These are phyloP conservation scores for Oedothorax gibbosus DNA, from an alignment of 1,140 invertebrate species.

Conservation along the genomic window DNA sequence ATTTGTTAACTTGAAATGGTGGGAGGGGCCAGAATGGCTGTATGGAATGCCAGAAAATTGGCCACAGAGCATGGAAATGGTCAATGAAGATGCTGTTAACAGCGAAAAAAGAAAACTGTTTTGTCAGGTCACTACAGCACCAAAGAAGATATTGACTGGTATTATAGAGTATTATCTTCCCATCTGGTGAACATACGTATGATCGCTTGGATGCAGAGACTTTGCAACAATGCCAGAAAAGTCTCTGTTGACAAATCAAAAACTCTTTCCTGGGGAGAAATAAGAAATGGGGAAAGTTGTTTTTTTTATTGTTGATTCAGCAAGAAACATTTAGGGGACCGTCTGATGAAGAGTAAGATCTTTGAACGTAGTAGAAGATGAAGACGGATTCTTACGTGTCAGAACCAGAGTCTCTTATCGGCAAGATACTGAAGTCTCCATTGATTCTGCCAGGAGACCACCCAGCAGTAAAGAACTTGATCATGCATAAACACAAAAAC, in stretches of 20 bases:
- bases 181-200: conserved; percentile 4
- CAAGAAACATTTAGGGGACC: background rate
- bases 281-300: conserved; percentile 11
- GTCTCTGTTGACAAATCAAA: no score
- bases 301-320: conserved; percentile 1
- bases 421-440: conserved; percentile 19
- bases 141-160: background rate
- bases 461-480: conserved; percentile 12
- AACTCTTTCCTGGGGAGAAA: background rate
- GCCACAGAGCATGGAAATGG: conserved; percentile 10
- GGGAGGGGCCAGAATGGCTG: conserved; percentile 31
- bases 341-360: conserved; percentile 12
- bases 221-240: background rate
- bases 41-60: background rate
- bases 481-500: conserved; percentile 23
- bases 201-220: conserved; percentile 1
- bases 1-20: no score
- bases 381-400: conserved; percentile 3
- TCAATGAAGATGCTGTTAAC: conserved; percentile 7
- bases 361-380: background rate
- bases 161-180: background rate
- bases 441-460: conserved; percentile 30
- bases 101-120: conserved; percentile 34
- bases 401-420: conserved; percentile 11
- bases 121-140: background rate